Conservation (phyloP, 2,113 vertebrate genomes). For the Bos indicus region DNA sequence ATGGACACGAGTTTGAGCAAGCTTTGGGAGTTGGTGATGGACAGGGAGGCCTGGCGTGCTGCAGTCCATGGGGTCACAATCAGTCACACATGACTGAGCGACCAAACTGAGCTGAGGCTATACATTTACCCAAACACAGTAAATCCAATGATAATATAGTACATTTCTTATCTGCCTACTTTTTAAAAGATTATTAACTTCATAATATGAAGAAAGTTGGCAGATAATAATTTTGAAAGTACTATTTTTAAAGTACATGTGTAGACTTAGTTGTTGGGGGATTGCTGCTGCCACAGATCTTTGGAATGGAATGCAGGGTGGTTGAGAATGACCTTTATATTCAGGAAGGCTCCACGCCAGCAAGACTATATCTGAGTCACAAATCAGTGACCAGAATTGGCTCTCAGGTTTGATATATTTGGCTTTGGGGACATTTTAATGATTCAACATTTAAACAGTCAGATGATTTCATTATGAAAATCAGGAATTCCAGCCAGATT, state of each 20-base stretch:
- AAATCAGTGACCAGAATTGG: neutral
- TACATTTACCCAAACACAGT: neutral
- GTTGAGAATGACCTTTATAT: neutral
- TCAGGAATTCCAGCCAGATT: neutral
- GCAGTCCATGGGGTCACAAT: neutral
- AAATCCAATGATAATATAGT: neutral
- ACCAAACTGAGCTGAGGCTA: neutral
- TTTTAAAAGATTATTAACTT: neutral
- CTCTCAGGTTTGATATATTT: neutral
- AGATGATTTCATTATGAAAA: slow-evolving; percentile 22
- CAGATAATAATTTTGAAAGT: neutral
- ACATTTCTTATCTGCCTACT: neutral
- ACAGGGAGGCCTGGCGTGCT: neutral
- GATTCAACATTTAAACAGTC: neutral
- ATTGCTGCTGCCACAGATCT: neutral
- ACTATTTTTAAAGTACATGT: neutral
- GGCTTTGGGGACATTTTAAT: neutral
- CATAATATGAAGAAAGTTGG: neutral
- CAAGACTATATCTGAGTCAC: neutral
- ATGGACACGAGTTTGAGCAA: neutral
- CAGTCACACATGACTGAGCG: neutral
- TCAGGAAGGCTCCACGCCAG: neutral
- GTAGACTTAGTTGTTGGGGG: neutral
- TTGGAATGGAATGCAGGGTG: neutral
- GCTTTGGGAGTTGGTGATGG: neutral